Percentiles rank a stretch among this genome's conserved stretches.
These are phyloP conservation scores for Steinernema carpocapsae DNA, from an alignment of 2,888 invertebrate species.

Conservation along the genomic window DNA sequence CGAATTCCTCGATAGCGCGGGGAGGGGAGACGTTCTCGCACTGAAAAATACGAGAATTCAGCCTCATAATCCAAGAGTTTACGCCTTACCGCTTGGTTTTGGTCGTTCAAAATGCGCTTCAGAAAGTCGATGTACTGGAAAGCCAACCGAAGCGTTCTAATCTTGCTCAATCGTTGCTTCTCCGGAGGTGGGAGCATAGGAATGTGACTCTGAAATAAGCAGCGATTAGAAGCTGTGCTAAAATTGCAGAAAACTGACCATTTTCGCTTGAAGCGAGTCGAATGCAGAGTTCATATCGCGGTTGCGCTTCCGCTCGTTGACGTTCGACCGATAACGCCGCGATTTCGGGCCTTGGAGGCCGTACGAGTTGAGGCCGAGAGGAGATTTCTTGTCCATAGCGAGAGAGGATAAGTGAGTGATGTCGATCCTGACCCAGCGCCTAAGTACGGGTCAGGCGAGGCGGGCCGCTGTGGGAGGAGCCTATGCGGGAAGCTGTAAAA, in stretches of 20 bases:
- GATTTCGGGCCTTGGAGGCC: neutral
- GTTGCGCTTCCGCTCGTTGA: constrained; percentile 18
- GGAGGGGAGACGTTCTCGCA: constrained; percentile 1
- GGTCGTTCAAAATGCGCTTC: constrained; percentile 15
- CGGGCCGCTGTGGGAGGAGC: neutral
- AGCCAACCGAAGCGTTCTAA: constrained; percentile 11
- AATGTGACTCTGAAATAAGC: constrained; percentile 13
- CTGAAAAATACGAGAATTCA: neutral
- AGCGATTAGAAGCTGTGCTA: neutral
- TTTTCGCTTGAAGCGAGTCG: neutral
- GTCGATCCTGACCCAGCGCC: no score
- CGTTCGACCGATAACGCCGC: constrained; percentile 2
- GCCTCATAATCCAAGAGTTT: neutral
- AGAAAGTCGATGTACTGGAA: constrained; percentile 22
- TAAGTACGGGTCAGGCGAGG: neutral
- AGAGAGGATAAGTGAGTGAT: no score
- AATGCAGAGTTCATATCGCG: constrained; percentile 14
- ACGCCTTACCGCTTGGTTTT: neutral
- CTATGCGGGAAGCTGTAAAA: neutral
- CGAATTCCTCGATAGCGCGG: constrained; percentile 8
- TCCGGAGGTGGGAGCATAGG: constrained; percentile 7
- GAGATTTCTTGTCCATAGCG: constrained; percentile 1
- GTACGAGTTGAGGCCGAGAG: no score
- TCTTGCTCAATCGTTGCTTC: constrained; percentile 12
- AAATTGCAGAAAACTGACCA: no score